Evolutionary conservation across 2,888 invertebrate genomes (phyloP), one percentile per base, ranked within the genome.

Genomic region (Uropetala carovei): DNA sequence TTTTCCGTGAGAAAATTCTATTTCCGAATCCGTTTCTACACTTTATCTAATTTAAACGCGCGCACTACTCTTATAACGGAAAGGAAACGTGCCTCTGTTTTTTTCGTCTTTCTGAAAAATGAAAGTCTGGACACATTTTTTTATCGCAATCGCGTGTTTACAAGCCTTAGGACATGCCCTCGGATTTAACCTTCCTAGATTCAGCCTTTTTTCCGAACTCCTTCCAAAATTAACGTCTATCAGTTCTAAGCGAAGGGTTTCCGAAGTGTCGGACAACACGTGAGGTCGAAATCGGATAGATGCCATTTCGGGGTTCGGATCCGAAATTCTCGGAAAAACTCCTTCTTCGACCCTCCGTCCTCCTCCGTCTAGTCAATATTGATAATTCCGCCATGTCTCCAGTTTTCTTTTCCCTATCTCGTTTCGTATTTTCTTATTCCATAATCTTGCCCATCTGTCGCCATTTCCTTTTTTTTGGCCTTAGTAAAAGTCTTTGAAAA

Each of bases 271-370:
- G 16, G 68, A 18, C 16, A 68, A n/a, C 68, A 68, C 68, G 68
- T 68, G 68, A 68, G 3, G 68, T n/a, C 68, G n/a, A 68, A 68
- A 68, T 68, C n/a, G n/a, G 68, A 68, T 68, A n/a, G 68, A n/a
- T 68, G 68, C 68, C 1, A 22, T 68, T 68, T 3, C 68, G 16
- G 64, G 64, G 22, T 22, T 22, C 68, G 64, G 64, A 68, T 18
- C 68, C 68, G 22, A 18, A n/a, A 9, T 18, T 18, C 68, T 4
- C 18, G n/a, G 68, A 18, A n/a, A 68, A 68, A 68, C 18, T 68
- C n/a, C 68, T 68, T 68, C 22, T 64, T 64, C 64, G n/a, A 18
- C 64, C 22, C 68, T 3, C n/a, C 4, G 1, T 68, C 68, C n/a
- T 68, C 68, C 22, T 68, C 18, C n/a, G 18, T 68, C 68, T n/a